Evolutionary conservation across 2,888 invertebrate species (phyloP).

Genomic region (Volucella zonaria): DNA sequence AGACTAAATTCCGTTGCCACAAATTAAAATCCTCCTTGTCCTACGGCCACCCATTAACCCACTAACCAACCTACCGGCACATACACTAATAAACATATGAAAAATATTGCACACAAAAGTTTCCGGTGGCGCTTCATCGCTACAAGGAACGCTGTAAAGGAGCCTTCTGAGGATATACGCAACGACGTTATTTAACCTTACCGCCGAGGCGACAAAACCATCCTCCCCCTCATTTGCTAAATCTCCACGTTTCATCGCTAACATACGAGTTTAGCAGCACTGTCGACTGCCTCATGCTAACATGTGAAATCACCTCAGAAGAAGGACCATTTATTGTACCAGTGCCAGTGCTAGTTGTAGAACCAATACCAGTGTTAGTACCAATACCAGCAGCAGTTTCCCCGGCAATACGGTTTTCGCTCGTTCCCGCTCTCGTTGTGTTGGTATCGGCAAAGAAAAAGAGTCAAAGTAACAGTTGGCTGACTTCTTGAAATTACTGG

Average conservation of each 20-base stretch:
- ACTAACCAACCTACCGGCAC: constrained; percentile 15
- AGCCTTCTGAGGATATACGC: constrained; percentile 24
- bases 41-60: too few relatives aligned
- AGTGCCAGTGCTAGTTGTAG: not conserved
- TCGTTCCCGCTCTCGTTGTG: not conserved
- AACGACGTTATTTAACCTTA: constrained; percentile 43
- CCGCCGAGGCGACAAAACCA: constrained; percentile 8
- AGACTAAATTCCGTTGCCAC: constrained; percentile 12
- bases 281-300: constrained; percentile 11
- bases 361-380: not conserved
- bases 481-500: constrained; percentile 68
- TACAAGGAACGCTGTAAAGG: not conserved
- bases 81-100: constrained; percentile 56
- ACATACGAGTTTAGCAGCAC: not conserved
- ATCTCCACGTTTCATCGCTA: constrained; percentile 23
- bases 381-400: constrained; percentile 10
- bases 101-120: constrained; percentile 42
- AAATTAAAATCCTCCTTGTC: constrained; percentile 46
- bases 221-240: constrained; percentile 8
- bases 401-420: constrained; percentile 46
- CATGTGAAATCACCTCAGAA: constrained; percentile 35
- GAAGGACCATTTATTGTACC: constrained; percentile 16
- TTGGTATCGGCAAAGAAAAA: constrained; percentile 22
- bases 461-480: constrained; percentile 69
- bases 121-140: not conserved